Evolutionary conservation across 1,140 invertebrate species (phyloP), one percentile per base, ranked within the genome.

Genomic region (Drosophila kohkoa): DNA sequence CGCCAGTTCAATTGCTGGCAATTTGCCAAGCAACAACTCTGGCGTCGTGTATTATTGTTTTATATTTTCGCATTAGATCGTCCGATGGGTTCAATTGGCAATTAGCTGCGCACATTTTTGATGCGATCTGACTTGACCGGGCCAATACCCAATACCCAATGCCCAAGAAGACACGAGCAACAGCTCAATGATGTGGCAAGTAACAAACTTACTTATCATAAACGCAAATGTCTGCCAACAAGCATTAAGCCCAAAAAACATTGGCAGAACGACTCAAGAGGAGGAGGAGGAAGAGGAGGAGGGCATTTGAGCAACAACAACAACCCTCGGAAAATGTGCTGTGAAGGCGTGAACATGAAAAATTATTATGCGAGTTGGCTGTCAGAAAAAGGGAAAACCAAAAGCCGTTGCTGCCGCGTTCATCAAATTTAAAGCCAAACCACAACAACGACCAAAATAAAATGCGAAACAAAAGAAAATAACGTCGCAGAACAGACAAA

Each of bases 1-100:
- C 46, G 49, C 46, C 46, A 52, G 59, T 66, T 57, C 81, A 81
- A 74, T 66, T 74, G 65, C 54, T 85, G 81, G 81, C 68, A 59
- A 32, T 30, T 16, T 38, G 62, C 63, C 54, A 49, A 67, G 15
- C 7, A 41, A 16, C 35, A 55, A 35, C 5, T 10, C 30, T 52
- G 32, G 5, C 38, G 13, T n/a, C 8, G 25, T 28, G 25, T 20
- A 55, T 58, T 75, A 81, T 81, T 80, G 41, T 76, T 49, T 77
- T 28, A 54, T 51, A 45, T 30, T 57, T 62, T 54, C 75, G 60
- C 67, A 62, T 64, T 13, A 43, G 35, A 35, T 49, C 20, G 20
- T 25, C 3, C 3, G 52, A 51, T 15, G 55, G 6, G 13, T 43
- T 43, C 55, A 52, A 64, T 48, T 52, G 38, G 49, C 55, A 75